Conservation (phyloP, 2,113 vertebrate species). For the Oryzias melastigma region DNA sequence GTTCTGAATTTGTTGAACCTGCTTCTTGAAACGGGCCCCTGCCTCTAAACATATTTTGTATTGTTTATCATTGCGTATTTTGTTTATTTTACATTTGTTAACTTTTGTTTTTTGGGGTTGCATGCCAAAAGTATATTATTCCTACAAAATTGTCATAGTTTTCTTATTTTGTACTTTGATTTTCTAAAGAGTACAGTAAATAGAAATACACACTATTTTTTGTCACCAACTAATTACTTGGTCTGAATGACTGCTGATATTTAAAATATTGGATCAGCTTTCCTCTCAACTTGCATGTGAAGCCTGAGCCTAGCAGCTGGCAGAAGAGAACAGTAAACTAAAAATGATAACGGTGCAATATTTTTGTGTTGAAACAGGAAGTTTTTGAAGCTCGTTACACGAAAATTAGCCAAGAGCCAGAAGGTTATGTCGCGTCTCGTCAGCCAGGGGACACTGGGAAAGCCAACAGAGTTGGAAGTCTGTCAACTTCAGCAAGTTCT, state of each 20-base stretch:
- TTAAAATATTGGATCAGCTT: too few relatives aligned
- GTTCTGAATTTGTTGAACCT: too few relatives aligned
- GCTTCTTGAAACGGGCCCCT: too few relatives aligned
- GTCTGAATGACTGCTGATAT: too few relatives aligned
- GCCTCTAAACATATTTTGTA: background rate
- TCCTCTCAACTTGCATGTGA: too few relatives aligned
- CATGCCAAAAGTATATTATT: too few relatives aligned
- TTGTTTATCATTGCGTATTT: background rate
- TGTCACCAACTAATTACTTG: too few relatives aligned
- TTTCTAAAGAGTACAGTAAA: background rate
- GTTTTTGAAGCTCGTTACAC: slow-evolving; percentile 88
- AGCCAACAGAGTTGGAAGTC: slow-evolving; percentile 25
- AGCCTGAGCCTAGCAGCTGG: too few relatives aligned
- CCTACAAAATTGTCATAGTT: background rate
- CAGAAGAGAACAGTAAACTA: too few relatives aligned
- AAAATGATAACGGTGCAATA: background rate
- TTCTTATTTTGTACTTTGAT: background rate
- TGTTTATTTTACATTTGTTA: background rate
- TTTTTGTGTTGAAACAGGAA: slow-evolving; percentile 72
- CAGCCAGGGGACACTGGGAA: slow-evolving; percentile 16
- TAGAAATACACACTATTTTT: too few relatives aligned
- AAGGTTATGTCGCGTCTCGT: slow-evolving; percentile 13
- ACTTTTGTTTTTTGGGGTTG: background rate
- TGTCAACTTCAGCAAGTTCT: slow-evolving; percentile 68
- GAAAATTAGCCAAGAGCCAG: slow-evolving; percentile 80